Conservation (phyloP, 2,797 vertebrate species). For the Garrulus glandarius region DNA sequence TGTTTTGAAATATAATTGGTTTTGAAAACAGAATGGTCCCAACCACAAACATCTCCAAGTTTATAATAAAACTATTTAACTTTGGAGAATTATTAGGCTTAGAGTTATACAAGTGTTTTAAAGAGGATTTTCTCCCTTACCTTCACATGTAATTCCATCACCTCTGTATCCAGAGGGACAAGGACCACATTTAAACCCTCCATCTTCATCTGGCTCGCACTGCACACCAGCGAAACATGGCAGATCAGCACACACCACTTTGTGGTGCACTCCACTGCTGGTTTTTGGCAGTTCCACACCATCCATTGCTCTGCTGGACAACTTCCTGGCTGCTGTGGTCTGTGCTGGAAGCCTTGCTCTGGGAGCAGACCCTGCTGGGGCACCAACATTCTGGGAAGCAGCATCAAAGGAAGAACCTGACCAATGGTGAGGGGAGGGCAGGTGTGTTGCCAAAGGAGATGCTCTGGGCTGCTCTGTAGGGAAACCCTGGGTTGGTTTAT, state of each 20-base stretch:
- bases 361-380: not conserved
- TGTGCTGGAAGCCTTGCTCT: not conserved
- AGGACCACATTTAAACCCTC: conserved; percentile 70
- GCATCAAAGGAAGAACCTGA: conserved; percentile 50
- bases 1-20: not conserved
- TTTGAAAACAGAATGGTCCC: not conserved
- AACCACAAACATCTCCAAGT: not conserved
- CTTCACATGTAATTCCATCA: conserved; percentile 77
- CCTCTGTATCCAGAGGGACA: conserved; percentile 79
- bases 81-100: not conserved
- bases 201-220: conserved; percentile 37
- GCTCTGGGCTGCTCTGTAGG: conserved; percentile 15
- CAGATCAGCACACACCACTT: conserved; percentile 22
- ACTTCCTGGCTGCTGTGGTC: not conserved
- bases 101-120: not conserved
- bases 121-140: conserved; percentile 56
- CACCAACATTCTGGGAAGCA: not conserved
- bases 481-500: conserved; percentile 19
- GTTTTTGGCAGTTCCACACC: not conserved
- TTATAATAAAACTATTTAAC: not conserved
- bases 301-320: not conserved
- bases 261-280: not conserved
- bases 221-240: conserved; percentile 74
- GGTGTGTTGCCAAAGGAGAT: not conserved
- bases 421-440: conserved; percentile 18